A percentile compares a stretch with the other conserved stretches of the same genome.
These are phyloP conservation scores for Saturnia pavonia DNA, from an alignment of 2,888 invertebrate species.

Conservation along the genomic window DNA sequence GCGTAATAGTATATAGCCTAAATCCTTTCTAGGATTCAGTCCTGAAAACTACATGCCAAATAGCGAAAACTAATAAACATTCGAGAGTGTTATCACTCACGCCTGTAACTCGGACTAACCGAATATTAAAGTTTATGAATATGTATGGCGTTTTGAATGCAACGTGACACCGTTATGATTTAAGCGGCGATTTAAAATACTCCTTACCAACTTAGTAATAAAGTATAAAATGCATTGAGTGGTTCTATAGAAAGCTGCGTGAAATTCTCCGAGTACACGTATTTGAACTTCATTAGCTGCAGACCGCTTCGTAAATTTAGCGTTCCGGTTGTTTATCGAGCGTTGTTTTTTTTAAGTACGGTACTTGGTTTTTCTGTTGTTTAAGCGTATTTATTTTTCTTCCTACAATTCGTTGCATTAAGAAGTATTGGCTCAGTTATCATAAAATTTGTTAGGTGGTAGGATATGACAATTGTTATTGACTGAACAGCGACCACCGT, in stretches of 20 bases:
- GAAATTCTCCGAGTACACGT: background rate
- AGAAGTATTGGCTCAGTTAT: background rate
- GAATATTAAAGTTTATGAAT: conserved; percentile 30
- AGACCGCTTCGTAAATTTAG: background rate
- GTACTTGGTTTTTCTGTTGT: background rate
- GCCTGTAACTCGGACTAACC: conserved; percentile 24
- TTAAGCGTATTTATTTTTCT: background rate
- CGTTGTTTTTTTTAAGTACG: background rate
- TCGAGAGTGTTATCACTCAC: background rate
- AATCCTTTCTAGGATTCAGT: no score
- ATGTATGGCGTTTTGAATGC: conserved; percentile 34
- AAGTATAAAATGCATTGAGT: conserved; percentile 17
- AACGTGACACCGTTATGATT: conserved; percentile 27
- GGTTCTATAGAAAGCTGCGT: background rate
- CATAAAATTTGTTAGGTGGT: no score
- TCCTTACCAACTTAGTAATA: conserved; percentile 7
- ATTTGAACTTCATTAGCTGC: conserved; percentile 10
- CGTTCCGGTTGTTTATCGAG: conserved; percentile 2
- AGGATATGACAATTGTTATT: no score
- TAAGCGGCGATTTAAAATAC: conserved; percentile 23
- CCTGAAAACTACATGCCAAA: no score
- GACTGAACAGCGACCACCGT: no score
- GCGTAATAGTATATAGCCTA: no score
- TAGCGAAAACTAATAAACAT: no score
- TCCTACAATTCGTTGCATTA: background rate